Evolutionary conservation across 1,140 invertebrate genomes (phyloP), one percentile per base, ranked within the genome.

Genomic region (Bicyclus anynana): DNA sequence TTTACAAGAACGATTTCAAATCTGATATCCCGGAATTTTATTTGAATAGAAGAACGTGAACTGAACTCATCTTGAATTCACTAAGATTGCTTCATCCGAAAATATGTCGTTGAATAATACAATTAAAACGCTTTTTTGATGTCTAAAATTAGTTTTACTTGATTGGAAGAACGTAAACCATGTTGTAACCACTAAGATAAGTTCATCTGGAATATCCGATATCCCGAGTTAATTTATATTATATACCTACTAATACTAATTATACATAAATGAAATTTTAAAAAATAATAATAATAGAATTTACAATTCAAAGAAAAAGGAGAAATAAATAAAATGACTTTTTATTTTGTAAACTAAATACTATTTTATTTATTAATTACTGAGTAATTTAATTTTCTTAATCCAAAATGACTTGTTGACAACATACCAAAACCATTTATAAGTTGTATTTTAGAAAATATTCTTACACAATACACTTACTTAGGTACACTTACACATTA

Each of bases 181-280:
- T n/a, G n/a, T n/a, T n/a, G n/a, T n/a, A n/a, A 67, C 84, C 17
- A 74, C 57, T 61, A 84, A 77, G 73, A 72, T 84, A 37, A 62
- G 70, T 26, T 72, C 71, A 9, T 69, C 72, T 0, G 64, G 78
- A 53, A 64, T n/a, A n/a, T n/a, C n/a, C n/a, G n/a, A n/a, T n/a
- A n/a, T n/a, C n/a, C n/a, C n/a, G n/a, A n/a, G n/a, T n/a, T n/a
- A n/a, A n/a, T n/a, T n/a, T n/a, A n/a, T n/a, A n/a, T n/a, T n/a
- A n/a, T n/a, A n/a, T n/a, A n/a, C n/a, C n/a, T n/a, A n/a, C n/a
- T n/a, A n/a, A n/a, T n/a, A n/a, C n/a, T n/a, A n/a, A n/a, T n/a
- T n/a, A n/a, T n/a, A n/a, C n/a, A n/a, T n/a, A n/a, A n/a, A n/a
- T n/a, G 0, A 38, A 38, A 38, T 38, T 16, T 1, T 38, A 5